Conservation (phyloP, 2,113 vertebrate genomes). For the Sorex araneus region DNA sequence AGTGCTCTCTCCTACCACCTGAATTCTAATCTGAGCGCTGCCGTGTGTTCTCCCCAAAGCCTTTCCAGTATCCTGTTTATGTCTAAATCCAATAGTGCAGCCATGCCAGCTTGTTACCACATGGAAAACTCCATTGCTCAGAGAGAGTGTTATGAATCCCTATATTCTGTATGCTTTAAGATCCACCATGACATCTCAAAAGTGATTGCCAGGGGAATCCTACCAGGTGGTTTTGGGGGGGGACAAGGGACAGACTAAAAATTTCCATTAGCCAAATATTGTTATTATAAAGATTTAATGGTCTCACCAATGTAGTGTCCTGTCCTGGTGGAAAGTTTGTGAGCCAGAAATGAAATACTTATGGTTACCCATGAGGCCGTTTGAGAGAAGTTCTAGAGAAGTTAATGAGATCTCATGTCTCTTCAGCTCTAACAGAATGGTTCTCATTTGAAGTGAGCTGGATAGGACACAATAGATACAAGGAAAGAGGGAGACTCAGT, state of each 20-base stretch:
- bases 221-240: slow-evolving; percentile 81
- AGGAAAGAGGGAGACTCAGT: background rate
- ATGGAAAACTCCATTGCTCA: slow-evolving; percentile 84
- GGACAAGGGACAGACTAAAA: slow-evolving; percentile 77
- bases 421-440: background rate
- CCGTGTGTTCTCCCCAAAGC: slow-evolving; percentile 53
- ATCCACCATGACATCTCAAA: slow-evolving; percentile 84
- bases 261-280: slow-evolving; percentile 84
- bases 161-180: slow-evolving; percentile 83
- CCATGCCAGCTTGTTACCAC: slow-evolving; percentile 81
- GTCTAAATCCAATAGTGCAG: slow-evolving; percentile 76
- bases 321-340: slow-evolving; percentile 73
- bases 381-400: slow-evolving; percentile 79
- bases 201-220: slow-evolving; percentile 84
- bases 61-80: slow-evolving; percentile 79
- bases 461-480: background rate
- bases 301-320: slow-evolving; percentile 77
- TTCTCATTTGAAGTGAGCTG: slow-evolving; percentile 53
- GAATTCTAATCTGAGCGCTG: slow-evolving; percentile 74
- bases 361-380: slow-evolving; percentile 80
- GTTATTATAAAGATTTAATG: slow-evolving; percentile 84
- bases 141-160: slow-evolving; percentile 77
- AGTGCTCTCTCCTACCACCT: slow-evolving; percentile 64
- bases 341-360: slow-evolving; percentile 85
- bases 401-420: slow-evolving; percentile 66